phyloP scores from a whole-genome alignment of 2,797 vertebrate genomes.

The Threskiornis aethiopicus region DNA sequence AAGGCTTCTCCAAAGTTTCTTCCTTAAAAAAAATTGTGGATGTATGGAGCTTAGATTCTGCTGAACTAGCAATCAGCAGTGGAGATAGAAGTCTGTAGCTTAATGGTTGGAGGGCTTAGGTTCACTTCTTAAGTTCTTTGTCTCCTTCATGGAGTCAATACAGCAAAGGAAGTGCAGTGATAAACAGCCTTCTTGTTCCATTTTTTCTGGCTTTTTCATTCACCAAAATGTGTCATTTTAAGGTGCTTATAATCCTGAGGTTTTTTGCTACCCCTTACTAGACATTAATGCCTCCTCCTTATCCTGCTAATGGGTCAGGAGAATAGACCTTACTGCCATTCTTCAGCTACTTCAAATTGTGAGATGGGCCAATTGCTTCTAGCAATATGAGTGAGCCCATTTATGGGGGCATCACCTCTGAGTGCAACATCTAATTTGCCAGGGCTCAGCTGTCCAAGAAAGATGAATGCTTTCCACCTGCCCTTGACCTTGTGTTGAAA shows the following conservation, averaged over 20 bases:
- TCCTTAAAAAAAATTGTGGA: neutral
- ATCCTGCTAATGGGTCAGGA: neutral
- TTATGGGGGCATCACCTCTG: neutral
- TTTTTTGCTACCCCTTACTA: neutral
- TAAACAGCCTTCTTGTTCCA: neutral
- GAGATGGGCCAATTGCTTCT: neutral
- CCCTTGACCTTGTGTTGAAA: neutral
- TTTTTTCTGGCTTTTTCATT: neutral
- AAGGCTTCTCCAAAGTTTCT: accelerated
- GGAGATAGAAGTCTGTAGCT: neutral
- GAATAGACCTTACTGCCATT: neutral
- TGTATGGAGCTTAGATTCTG: neutral
- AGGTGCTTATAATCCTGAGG: neutral
- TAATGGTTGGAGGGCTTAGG: neutral
- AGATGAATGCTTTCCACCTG: neutral
- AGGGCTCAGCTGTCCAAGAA: neutral
- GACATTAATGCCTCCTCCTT: neutral
- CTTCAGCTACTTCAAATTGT: neutral
- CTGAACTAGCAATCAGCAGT: neutral
- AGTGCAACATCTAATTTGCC: neutral
- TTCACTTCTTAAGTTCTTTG: neutral
- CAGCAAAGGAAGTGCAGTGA: neutral
- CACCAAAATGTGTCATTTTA: neutral
- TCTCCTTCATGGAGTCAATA: neutral
- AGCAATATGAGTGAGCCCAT: neutral